Base-by-base conservation (phyloP, 2,113 vertebrate genomes). In the Pterocles burchelli region DNA sequence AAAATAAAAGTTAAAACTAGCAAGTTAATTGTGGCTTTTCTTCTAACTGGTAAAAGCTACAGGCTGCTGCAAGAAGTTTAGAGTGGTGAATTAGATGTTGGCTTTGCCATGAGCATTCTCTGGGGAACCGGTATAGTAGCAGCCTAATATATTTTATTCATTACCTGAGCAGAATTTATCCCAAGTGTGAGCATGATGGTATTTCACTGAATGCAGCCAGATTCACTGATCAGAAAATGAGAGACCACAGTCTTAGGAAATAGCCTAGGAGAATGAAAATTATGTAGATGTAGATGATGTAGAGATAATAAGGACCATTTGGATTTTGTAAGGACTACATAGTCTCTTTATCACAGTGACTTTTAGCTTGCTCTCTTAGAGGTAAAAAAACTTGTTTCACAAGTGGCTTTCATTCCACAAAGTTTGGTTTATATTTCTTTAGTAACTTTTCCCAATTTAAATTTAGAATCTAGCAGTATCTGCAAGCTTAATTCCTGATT, bases 121-220 rank as follows among this genome's bases (percentile, higher is more conserved):
- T 71, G 18, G 72, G 49, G 55, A 86, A 71, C 22, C 12, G 61
- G 15, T 59, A 67, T 17, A 48, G 21, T 57, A 86, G 34, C 33
- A 90, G 45, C 38, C 68, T 33, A 77, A 77, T 68, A 71, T 3
- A 68, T 80, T 94, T 86, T 61, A 65, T 92, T 92, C 36, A 59
- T 95, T 78, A 84, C 48, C 65, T 88, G 88, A 68, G 63, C 55
- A 94, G 85, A 94, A 67, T 67, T 90, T 80, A 81, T 81, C 41
- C 75, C 65, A 92, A 90, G 52, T 86, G 13, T 83, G 29, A 91
- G 38, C 20, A 46, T 36, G 49, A 77, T 59, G 22, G 26, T 55
- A 90, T 81, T 95, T 94, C 43, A 66, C 26, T 11, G 10, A 85
- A 89, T 36, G 20, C 31, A 85, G 51, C 28, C 81, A 85, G 51